Evolutionary conservation across 2,888 invertebrate genomes (phyloP).

Genomic region (Slavum lentiscoides): DNA sequence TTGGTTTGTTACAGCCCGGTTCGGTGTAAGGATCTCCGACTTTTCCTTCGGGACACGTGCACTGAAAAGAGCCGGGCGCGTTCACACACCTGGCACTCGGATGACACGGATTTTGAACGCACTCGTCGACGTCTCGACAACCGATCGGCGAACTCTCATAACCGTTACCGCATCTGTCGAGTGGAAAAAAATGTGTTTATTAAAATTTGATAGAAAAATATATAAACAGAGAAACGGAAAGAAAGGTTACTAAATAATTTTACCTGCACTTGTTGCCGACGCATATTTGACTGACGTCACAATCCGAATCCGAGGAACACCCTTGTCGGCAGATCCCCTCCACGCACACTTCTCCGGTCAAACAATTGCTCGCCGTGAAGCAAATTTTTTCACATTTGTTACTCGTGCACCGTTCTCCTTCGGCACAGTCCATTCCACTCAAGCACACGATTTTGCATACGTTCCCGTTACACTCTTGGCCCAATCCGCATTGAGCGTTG

Average conservation of each 20-base stretch:
- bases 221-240: not conserved
- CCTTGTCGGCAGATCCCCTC: conserved; percentile 81
- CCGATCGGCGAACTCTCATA: conserved; percentile 74
- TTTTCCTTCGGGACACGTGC: conserved; percentile 76
- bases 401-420: conserved; percentile 81
- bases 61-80: conserved; percentile 77
- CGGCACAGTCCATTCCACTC: conserved; percentile 74
- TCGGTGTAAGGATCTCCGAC: conserved; percentile 73
- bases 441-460: conserved; percentile 79
- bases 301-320: conserved; percentile 80
- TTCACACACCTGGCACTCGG: conserved; percentile 79
- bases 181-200: conserved; percentile 9
- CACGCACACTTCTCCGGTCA: conserved; percentile 85
- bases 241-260: too few relatives aligned
- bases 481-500: conserved; percentile 73
- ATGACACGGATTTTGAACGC: conserved; percentile 77
- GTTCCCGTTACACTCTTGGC: conserved; percentile 76
- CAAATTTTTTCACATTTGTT: conserved; percentile 82
- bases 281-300: conserved; percentile 78
- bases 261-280: conserved; percentile 70
- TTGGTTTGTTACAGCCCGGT: conserved; percentile 77
- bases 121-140: conserved; percentile 84
- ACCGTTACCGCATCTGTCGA: conserved; percentile 70
- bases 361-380: conserved; percentile 85
- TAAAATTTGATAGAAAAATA: not conserved